Conservation (phyloP, 2,888 invertebrate species). For the Elegia similella region DNA sequence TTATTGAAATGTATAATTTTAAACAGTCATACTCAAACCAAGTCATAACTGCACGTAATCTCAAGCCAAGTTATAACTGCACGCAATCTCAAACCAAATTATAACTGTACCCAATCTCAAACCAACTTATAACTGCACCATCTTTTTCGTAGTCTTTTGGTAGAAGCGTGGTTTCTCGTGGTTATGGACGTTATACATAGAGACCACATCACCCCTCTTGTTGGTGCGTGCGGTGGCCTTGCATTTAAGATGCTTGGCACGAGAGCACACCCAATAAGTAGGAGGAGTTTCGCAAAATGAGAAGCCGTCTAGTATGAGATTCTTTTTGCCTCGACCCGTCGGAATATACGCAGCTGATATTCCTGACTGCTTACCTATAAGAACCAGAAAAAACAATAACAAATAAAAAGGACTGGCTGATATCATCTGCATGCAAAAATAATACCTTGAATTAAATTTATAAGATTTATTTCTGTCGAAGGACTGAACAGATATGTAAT, state of each 20-base stretch:
- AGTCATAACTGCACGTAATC: no score
- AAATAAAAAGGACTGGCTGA: neutral
- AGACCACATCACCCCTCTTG: slow-evolving; percentile 49
- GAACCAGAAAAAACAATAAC: slow-evolving; percentile 3
- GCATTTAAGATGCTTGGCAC: slow-evolving; percentile 42
- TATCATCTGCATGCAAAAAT: neutral
- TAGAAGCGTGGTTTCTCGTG: slow-evolving; percentile 60
- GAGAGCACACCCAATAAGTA: slow-evolving; percentile 55
- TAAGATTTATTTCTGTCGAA: neutral
- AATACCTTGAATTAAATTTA: neutral
- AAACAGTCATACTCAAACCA: no score
- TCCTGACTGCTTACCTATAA: slow-evolving; percentile 39
- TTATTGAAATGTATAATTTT: no score
- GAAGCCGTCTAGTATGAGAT: slow-evolving; percentile 55
- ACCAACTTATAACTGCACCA: slow-evolving; percentile 38
- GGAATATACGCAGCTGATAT: slow-evolving; percentile 59
- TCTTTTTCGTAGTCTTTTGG: slow-evolving; percentile 52
- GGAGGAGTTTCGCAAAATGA: slow-evolving; percentile 46
- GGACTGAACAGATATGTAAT: neutral
- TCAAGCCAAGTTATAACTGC: no score
- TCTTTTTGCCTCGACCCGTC: slow-evolving; percentile 53
- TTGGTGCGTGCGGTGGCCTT: slow-evolving; percentile 59
- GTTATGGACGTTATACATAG: slow-evolving; percentile 47
- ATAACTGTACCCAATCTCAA: slow-evolving; percentile 22
- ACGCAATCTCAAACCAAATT: no score